Conservation (phyloP, 2,797 vertebrate genomes). For the Lophotriccus pileatus region DNA sequence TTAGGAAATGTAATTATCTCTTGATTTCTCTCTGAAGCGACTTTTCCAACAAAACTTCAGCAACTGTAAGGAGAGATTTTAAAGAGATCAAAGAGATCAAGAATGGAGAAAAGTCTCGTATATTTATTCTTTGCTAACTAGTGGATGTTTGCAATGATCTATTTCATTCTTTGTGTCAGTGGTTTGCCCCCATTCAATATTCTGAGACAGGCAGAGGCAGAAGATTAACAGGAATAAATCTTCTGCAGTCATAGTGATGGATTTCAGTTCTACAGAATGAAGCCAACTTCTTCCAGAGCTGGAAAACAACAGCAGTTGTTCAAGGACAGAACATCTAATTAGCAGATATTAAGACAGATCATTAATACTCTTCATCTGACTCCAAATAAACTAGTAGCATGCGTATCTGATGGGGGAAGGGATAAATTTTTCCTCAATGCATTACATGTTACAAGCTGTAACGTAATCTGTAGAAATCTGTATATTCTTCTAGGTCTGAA, state of each 20-base stretch:
- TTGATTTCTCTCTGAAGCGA: neutral
- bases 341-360: neutral
- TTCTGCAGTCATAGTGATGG: neutral
- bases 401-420: neutral
- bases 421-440: neutral
- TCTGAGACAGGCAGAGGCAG: neutral
- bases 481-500: neutral
- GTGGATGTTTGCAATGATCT: neutral
- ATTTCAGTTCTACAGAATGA: neutral
- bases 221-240: slow-evolving; percentile 5
- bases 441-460: neutral
- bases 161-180: neutral
- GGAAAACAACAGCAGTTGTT: neutral
- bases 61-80: neutral
- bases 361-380: neutral
- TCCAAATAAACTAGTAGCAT: neutral
- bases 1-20: neutral
- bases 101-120: neutral
- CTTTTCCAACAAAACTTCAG: neutral
- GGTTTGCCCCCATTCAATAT: neutral
- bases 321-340: neutral
- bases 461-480: neutral
- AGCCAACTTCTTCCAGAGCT: neutral
- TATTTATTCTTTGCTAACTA: slow-evolving; percentile 5
- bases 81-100: slow-evolving; percentile 20